These are phyloP conservation scores for Mamestra configurata DNA, from an alignment of 1,140 invertebrate genomes.

Conservation along the genomic window DNA sequence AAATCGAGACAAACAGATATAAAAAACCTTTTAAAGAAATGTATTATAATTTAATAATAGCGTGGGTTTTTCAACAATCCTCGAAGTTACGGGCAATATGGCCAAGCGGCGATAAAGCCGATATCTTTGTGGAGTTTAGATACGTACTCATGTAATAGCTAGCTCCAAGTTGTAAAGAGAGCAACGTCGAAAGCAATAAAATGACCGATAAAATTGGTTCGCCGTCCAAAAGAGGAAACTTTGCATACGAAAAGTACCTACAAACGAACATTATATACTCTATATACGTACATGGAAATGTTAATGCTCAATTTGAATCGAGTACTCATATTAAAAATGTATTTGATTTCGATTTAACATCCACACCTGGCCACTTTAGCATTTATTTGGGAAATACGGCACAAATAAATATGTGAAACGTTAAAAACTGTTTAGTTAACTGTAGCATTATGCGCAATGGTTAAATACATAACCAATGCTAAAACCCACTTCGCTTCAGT, in stretches of 20 bases:
- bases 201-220: constrained; percentile 57
- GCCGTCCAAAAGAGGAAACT: constrained; percentile 54
- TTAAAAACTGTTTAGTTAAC: constrained; percentile 6
- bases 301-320: constrained; percentile 34
- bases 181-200: constrained; percentile 54
- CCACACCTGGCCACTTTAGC: constrained; percentile 12
- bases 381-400: background rate
- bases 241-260: constrained; percentile 52
- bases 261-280: constrained; percentile 47
- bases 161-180: constrained; percentile 52
- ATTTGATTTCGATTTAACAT: constrained; percentile 33
- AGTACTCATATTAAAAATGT: constrained; percentile 19
- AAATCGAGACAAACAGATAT: too few relatives aligned
- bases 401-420: background rate
- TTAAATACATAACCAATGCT: background rate
- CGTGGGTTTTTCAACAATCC: constrained; percentile 33
- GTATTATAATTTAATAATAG: constrained; percentile 20
- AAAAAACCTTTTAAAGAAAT: background rate
- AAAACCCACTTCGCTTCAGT: background rate
- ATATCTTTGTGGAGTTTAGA: constrained; percentile 49
- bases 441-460: background rate
- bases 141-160: constrained; percentile 49
- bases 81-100: constrained; percentile 40
- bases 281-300: constrained; percentile 33
- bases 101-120: constrained; percentile 42